A percentile compares a stretch with the other conserved stretches of the same genome.
phyloP scores from a whole-genome alignment of 2,113 vertebrate genomes.

The Nymphicus hollandicus region DNA sequence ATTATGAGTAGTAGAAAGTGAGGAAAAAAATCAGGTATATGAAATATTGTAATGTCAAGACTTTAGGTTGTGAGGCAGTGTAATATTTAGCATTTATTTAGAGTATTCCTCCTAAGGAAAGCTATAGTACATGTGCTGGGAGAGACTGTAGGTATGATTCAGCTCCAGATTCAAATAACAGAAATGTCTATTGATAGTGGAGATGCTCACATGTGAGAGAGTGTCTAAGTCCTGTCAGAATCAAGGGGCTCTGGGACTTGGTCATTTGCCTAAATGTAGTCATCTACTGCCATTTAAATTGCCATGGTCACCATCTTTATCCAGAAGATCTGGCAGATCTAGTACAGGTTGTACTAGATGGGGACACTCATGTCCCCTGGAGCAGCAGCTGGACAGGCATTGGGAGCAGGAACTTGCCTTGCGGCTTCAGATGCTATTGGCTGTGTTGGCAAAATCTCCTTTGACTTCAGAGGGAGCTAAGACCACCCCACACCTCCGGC shows the following conservation, averaged over 20 bases:
- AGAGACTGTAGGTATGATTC: neutral
- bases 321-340: neutral
- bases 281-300: neutral
- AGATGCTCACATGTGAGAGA: neutral
- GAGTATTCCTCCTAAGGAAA: neutral
- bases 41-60: neutral
- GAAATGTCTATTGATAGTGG: neutral
- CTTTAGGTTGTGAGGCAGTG: neutral
- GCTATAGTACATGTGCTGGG: fast-evolving
- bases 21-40: neutral
- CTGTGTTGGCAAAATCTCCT: neutral
- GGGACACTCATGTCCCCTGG: neutral
- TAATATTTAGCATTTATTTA: neutral
- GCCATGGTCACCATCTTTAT: neutral
- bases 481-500: fast-evolving
- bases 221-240: neutral
- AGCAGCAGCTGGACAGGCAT: neutral
- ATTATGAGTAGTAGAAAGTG: neutral
- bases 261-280: neutral
- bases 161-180: neutral
- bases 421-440: fast-evolving
- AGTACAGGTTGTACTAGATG: neutral
- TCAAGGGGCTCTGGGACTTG: neutral
- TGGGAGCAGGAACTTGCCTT: fast-evolving
- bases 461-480: neutral